Percentiles rank a stretch among this genome's conserved stretches.
Evolutionary conservation across 2,888 invertebrate species (phyloP).

Genomic region (Drosophila peninsularis): DNA sequence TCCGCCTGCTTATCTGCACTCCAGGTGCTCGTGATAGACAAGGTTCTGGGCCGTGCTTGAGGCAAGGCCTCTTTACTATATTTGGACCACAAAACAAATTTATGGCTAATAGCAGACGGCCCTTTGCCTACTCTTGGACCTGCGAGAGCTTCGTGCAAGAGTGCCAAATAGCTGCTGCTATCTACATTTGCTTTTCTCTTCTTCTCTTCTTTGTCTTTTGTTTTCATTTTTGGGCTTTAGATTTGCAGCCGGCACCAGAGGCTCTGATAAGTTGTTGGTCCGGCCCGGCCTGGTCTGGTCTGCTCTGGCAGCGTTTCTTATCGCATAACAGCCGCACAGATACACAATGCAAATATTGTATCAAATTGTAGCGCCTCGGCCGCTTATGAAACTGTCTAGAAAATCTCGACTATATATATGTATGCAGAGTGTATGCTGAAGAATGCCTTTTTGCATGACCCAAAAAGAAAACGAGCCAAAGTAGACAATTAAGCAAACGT

Average conservation of each 20-base stretch:
- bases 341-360: constrained; percentile 41
- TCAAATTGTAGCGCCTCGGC: constrained; percentile 33
- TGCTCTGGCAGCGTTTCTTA: constrained; percentile 16
- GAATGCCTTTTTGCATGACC: constrained; percentile 59
- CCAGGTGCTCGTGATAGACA: constrained; percentile 20
- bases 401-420: constrained; percentile 1
- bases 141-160: constrained; percentile 6
- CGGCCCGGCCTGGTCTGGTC: neutral
- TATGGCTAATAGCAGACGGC: constrained; percentile 25
- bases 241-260: constrained; percentile 24
- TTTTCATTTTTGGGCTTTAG: constrained; percentile 2
- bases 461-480: constrained; percentile 48
- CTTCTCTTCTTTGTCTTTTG: neutral
- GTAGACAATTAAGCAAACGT: constrained; percentile 76
- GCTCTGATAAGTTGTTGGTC: constrained; percentile 33
- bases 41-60: constrained; percentile 15
- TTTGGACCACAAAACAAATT: constrained; percentile 22
- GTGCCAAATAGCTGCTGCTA: constrained; percentile 24
- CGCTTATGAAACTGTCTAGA: constrained; percentile 21
- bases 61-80: constrained; percentile 9
- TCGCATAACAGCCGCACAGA: constrained; percentile 29
- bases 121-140: constrained; percentile 20
- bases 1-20: constrained; percentile 22
- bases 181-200: constrained; percentile 28
- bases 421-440: constrained; percentile 7